Conservation (phyloP, 2,888 invertebrate species). For the Epiblema foenella region DNA sequence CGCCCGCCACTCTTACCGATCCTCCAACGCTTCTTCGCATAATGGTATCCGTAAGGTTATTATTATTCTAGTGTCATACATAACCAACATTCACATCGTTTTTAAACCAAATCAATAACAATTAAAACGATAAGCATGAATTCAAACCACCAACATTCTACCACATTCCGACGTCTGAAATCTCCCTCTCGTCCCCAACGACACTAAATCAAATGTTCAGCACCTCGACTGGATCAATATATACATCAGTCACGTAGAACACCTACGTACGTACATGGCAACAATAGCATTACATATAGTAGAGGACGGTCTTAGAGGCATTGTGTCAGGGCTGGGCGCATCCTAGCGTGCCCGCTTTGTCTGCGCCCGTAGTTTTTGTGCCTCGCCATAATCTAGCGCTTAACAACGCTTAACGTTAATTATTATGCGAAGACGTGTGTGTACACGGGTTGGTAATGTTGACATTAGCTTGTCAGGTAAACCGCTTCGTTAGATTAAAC, state of each 20-base stretch:
- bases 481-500: background rate
- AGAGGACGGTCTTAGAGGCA: constrained; percentile 19
- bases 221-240: constrained; percentile 3
- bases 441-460: background rate
- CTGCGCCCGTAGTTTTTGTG: constrained; percentile 26
- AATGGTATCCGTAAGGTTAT: too few species aligned
- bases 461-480: background rate
- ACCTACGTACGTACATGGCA: background rate
- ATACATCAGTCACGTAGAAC: background rate
- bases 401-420: too few species aligned
- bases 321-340: constrained; percentile 34
- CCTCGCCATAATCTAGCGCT: constrained; percentile 18
- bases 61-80: too few species aligned
- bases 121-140: too few species aligned
- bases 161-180: background rate
- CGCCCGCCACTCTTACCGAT: too few species aligned
- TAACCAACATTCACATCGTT: too few species aligned
- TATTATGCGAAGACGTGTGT: constrained; percentile 2
- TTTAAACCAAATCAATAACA: too few species aligned
- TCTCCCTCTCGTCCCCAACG: background rate
- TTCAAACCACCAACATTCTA: too few species aligned
- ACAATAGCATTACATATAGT: constrained; percentile 18
- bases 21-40: too few species aligned
- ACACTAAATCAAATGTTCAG: background rate
- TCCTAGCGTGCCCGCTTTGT: constrained; percentile 25